Conservation (phyloP, 2,113 vertebrate species). For the Holacanthus passer region DNA sequence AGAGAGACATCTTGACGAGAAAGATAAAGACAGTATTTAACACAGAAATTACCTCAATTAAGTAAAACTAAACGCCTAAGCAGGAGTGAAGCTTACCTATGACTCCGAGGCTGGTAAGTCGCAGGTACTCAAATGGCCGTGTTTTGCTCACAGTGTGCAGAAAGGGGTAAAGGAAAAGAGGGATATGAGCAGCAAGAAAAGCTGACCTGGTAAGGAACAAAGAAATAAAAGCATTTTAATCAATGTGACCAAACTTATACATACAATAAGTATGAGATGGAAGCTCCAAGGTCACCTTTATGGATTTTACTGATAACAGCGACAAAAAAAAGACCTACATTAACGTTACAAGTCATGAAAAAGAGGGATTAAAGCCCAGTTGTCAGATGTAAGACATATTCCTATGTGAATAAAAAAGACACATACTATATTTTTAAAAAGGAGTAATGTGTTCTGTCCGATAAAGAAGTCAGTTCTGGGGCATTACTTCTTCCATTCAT, state of each 20-base stretch:
- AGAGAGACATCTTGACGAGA: not conserved
- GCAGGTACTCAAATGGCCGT: conserved; percentile 95
- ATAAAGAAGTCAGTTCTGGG: not conserved
- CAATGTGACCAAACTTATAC: not conserved
- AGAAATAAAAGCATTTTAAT: conserved; percentile 15
- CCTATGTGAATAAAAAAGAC: not conserved
- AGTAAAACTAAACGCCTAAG: not conserved
- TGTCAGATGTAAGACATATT: not conserved
- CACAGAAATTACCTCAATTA: not conserved
- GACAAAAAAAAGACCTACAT: not conserved
- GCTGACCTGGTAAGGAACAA: conserved; percentile 88
- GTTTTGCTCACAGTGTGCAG: conserved; percentile 99
- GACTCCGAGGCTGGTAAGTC: conserved; percentile 96
- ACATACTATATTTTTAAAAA: not conserved
- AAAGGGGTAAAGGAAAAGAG: conserved; percentile 97
- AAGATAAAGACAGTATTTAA: not conserved
- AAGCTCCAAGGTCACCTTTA: not conserved
- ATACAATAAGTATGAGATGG: not conserved
- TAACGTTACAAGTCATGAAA: not conserved
- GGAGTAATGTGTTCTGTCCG: not conserved
- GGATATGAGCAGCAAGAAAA: conserved; percentile 97
- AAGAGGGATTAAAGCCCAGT: not conserved
- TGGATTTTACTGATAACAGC: not conserved
- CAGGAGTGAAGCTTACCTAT: conserved; percentile 86
- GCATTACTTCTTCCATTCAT: not conserved